Base-by-base conservation (phyloP, 2,888 invertebrate species). In the Tupiocoris notatus region DNA sequence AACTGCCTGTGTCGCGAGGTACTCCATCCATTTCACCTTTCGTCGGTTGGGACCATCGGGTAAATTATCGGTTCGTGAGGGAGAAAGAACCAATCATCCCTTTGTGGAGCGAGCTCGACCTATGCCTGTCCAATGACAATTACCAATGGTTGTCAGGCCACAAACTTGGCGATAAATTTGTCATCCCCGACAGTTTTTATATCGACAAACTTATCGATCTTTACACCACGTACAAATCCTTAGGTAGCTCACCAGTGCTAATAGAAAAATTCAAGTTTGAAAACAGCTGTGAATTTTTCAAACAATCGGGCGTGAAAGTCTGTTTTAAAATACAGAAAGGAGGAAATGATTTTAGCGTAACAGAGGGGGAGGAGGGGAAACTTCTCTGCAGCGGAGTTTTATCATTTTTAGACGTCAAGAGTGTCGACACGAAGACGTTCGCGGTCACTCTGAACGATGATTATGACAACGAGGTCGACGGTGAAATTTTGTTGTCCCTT, bases 1-100 rank as follows among this genome's bases (percentile, higher is more conserved):
- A 83, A 56, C 86, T 84, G 78, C 89, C 89, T 1, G 89, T 89
- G 1, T 84, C 88, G 7, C 82, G 84, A 73, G 86, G 86, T 66
- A 70, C 70, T 3, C 70, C 70, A 7, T 70, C 61, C 25, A 16
- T 70, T 2, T 70, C 70, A 6, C 16, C 88, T 88, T 12, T 87
- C 87, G 7, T 86, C 86, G 70, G 70, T 1, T 70, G 70, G 70
- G 18, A 59, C 17, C 70, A 70, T 20, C 58, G 25, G 12, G 70
- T 59, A 59, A 39, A 70, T 25, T 70, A 59, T 16, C 17, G 18
- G 25, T 59, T 59, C 67, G 57, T 57, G 22, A 57, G 22, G 23
- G 22, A 22, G 0, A 67, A 57, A 57, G 22, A 0, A 16, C 17
- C 21, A 1, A 23, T 24, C 12, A 20, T 16, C 12, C 1, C 57